Evolutionary conservation across 2,888 invertebrate species (phyloP), one percentile per base, ranked within the genome.

Genomic region (Andrena trimmerana): DNA sequence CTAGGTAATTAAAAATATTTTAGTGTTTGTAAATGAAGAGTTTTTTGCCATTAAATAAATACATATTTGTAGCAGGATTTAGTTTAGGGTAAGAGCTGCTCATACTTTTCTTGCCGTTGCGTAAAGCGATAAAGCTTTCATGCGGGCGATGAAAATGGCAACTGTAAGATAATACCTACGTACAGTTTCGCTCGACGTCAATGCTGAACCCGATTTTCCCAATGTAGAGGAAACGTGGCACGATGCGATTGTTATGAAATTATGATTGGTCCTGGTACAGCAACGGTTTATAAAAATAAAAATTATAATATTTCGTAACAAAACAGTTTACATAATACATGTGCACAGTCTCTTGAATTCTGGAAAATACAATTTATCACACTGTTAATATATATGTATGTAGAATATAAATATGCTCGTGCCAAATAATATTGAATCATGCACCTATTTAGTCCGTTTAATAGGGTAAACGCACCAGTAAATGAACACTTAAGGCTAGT

Each of bases 181-280:
- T 67, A 67, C 54, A 81, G 71, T 79, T 79, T 67, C 79, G 50
- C 79, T 29, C 13, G 2, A 48, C 72, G 72, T 63, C 48, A 66
- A 62, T 63, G 68, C 60, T 20, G 67, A 66, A 60, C 67, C 24
- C 63, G 80, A 81, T 81, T 81, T 81, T 86, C 78, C 60, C 65
- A 78, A 57, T 57, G 72, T 52, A 52, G 66, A 60, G 81, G 78
- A 81, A 86, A 86, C 84, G 79, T 75, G 84, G 87, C 78, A 77
- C 79, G 79, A 72, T 68, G 70, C 87, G 77, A 86, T 84, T 86
- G 81, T 81, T 84, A 86, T 82, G 76, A 84, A 87, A 87, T 86
- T 79, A 87, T 84, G 81, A 81, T 78, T 75, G 78, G 76, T 84
- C 84, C 62, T 74, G 78, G 52, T 71, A 60, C 74, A 84, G 83